Base-by-base conservation (phyloP, 2,888 invertebrate genomes). In the Malthinus seriepunctatus region DNA sequence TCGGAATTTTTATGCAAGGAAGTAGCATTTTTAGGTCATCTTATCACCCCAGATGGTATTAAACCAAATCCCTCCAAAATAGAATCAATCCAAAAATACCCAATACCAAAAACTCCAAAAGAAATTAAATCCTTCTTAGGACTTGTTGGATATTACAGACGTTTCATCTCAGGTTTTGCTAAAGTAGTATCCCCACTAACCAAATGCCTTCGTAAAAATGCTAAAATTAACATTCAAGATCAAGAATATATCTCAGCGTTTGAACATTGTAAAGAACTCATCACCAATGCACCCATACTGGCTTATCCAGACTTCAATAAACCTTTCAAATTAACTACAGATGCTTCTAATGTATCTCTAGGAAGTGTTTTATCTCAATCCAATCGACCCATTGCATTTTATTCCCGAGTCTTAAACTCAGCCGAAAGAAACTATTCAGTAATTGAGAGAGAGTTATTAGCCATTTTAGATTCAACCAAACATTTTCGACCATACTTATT, bases 231-330 rank as follows among this genome's bases (percentile, higher is more conserved):
- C 10, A 34, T n/a, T 2, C 23, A 45, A 3, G 37, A 58, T 11
- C 2, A 8, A 11, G 56, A 61, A 8, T 61, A 50, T 23, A 11
- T 39, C 14, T 14, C 51, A 1, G 45, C 50, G 0, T 56, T 63
- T 42, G 8, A 42, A 1, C 37, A 47, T 10, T 60, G 50, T n/a
- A 63, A 64, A 39, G 56, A 60, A 42, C 45, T 62, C 10, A 14
- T 63, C 14, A 42, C 47, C 1, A 60, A 60, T n/a, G 53, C 48
- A 4, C 63, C 59, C n/a, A 47, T 64, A 2, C 35, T 62, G 14
- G 23, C 46, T 5, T 64, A 63, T 45, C 66, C 66, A 1, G 62
- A 64, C 38, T 66, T 66, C 44, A 46, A 51, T 1, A 55, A 64
- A 46, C 23, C 42, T 31, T 64, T 66, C 44, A 32, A 33, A 1